Evolutionary conservation across 2,113 vertebrate genomes (phyloP), one percentile per base, ranked within the genome.

Genomic region (Laticauda laticaudata): DNA sequence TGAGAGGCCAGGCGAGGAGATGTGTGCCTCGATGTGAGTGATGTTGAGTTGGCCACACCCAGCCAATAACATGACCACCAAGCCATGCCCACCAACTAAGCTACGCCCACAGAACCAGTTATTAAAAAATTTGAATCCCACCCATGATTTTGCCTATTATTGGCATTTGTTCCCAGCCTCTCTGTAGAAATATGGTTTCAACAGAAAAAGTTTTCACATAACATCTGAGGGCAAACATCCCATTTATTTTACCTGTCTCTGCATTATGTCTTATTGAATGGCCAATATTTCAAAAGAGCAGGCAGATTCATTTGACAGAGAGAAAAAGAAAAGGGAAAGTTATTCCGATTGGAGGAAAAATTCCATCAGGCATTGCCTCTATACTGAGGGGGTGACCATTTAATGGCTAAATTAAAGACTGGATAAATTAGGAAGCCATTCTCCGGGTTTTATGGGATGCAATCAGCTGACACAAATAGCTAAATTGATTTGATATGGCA

Each of bases 381-480:
- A 34, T n/a, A 87, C 1, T 81, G 14, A 0, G 20, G 86, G 86
- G 34, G n/a, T 95, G 93, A 4, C 24, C 94, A 86, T 61, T 87
- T 10, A 88, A 55, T 48, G 57, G 54, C 23, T 6, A 93, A 91
- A 92, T 69, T 81, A 43, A 92, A 88, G 9, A 88, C 43, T 2
- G 86, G 90, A 29, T 34, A 90, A 1, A 0, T 11, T 54, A 91
- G 57, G 39, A 93, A 0, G 12, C 56, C 21, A 64, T 93, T 93
- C 92, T 23, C 20, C 59, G 86, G 92, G 85, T 34, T 90, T 94
- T 87, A 55, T 1, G 89, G 93, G 87, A 34, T 20, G 14, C 89
- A 90, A 91, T 24, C 87, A 95, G 94, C 89, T 95, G 94, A 55
- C 90, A 53, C 56, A 91, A 93, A 92, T 0, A 88, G 94, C 92